phyloP scores from a whole-genome alignment of 2,888 invertebrate species.

The Pristionchus entomophagus region DNA sequence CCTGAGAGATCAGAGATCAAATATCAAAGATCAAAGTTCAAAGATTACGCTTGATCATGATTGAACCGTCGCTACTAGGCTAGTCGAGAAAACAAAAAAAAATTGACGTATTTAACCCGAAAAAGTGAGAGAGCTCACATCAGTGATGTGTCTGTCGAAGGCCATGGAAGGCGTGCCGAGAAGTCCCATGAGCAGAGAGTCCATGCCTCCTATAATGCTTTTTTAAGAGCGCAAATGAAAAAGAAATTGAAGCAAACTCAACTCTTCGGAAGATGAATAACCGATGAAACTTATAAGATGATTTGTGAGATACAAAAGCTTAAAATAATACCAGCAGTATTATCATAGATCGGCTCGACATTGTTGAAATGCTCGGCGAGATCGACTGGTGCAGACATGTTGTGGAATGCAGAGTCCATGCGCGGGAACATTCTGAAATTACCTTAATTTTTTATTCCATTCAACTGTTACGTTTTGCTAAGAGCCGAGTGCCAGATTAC shows the following conservation, averaged over 20 bases:
- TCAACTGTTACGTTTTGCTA: too few species aligned
- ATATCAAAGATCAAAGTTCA: too few species aligned
- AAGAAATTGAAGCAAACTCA: constrained; percentile 44
- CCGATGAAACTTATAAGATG: neutral
- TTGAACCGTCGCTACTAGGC: too few species aligned
- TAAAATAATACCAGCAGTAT: constrained; percentile 53
- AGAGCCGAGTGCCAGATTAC: too few species aligned
- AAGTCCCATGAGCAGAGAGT: constrained; percentile 68
- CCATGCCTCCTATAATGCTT: constrained; percentile 61
- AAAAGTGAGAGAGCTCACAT: neutral
- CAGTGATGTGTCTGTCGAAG: constrained; percentile 66
- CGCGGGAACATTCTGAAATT: constrained; percentile 63
- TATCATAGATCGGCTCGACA: constrained; percentile 84
- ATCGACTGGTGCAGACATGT: constrained; percentile 67
- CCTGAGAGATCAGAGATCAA: neutral
- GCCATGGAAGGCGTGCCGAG: constrained; percentile 67
- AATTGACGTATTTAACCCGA: too few species aligned
- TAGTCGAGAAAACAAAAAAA: too few species aligned
- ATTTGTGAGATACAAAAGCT: neutral
- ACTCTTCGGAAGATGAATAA: neutral
- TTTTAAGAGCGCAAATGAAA: neutral
- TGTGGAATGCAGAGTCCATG: constrained; percentile 59
- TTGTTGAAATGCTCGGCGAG: constrained; percentile 92
- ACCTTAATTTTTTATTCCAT: neutral
- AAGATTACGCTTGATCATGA: too few species aligned